Conservation (phyloP, 2,888 invertebrate genomes). For the Zygogramma bicolorata region DNA sequence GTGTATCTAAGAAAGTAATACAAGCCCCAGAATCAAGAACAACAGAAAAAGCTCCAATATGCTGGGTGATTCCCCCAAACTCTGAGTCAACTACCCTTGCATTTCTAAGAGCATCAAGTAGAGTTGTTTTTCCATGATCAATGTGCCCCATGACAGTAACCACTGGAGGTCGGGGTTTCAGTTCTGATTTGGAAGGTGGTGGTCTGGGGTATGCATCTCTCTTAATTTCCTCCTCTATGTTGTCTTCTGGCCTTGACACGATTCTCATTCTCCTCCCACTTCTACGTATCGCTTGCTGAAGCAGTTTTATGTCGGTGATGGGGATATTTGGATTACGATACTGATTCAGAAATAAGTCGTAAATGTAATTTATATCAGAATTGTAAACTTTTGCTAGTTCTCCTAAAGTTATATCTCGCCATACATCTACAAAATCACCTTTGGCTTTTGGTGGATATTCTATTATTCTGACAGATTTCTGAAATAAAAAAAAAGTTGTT, state of each 20-base stretch:
- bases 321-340: slow-evolving; percentile 52
- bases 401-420: slow-evolving; percentile 84
- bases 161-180: slow-evolving; percentile 84
- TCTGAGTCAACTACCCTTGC: slow-evolving; percentile 90
- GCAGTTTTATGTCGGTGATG: slow-evolving; percentile 59
- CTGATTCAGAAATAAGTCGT: slow-evolving; percentile 61
- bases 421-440: slow-evolving; percentile 74
- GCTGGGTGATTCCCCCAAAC: slow-evolving; percentile 99
- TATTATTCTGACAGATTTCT: slow-evolving; percentile 71
- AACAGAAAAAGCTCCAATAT: slow-evolving; percentile 97
- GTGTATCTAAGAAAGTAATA: slow-evolving; percentile 97
- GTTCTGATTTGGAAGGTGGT: slow-evolving; percentile 73
- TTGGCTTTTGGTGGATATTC: slow-evolving; percentile 74
- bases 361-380: slow-evolving; percentile 73
- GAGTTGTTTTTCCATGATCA: slow-evolving; percentile 97
- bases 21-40: slow-evolving; percentile 73
- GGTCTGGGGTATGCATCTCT: slow-evolving; percentile 72
- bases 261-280: slow-evolving; percentile 63
- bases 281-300: slow-evolving; percentile 60
- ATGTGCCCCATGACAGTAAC: slow-evolving; percentile 99
- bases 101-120: slow-evolving; percentile 89
- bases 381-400: slow-evolving; percentile 78
- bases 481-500: slow-evolving; percentile 38
- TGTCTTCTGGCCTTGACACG: slow-evolving; percentile 57
- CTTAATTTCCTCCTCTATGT: slow-evolving; percentile 48